A percentile compares a stretch with the other conserved stretches of the same genome.
Evolutionary conservation across 2,888 invertebrate genomes (phyloP).

Genomic region (Phengaris alcon): DNA sequence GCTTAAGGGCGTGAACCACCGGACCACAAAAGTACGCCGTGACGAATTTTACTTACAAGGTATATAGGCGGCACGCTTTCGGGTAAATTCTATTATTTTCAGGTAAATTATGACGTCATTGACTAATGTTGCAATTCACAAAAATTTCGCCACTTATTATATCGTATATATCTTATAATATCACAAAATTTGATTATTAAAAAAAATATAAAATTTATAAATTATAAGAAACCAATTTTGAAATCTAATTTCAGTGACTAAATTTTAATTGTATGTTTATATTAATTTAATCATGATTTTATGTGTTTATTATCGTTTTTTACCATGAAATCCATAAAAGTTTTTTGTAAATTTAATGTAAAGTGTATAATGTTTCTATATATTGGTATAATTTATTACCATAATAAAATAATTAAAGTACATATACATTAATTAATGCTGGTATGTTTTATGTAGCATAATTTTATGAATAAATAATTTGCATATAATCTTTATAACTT

Average conservation of each 20-base stretch:
- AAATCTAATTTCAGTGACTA: too few relatives aligned
- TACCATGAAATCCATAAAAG: not conserved
- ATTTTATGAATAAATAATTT: not conserved
- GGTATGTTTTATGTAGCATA: not conserved
- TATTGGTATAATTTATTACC: conserved; percentile 5
- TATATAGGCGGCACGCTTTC: not conserved
- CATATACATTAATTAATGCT: not conserved
- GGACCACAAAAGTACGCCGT: not conserved
- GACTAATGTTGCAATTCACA: too few relatives aligned
- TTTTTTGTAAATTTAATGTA: not conserved
- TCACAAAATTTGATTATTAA: too few relatives aligned
- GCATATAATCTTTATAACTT: conserved; percentile 18
- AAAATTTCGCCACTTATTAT: too few relatives aligned
- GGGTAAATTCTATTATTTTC: not conserved
- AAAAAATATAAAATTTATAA: too few relatives aligned
- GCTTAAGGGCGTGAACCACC: not conserved
- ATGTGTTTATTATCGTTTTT: conserved; percentile 1
- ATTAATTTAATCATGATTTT: not conserved
- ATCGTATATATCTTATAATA: too few relatives aligned
- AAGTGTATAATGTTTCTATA: not conserved
- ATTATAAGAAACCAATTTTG: too few relatives aligned
- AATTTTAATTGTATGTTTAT: too few relatives aligned
- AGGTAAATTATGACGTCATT: too few relatives aligned
- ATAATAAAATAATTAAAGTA: not conserved
- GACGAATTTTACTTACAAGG: not conserved